These are phyloP conservation scores for Lepus timidus DNA, from an alignment of 2,113 vertebrate genomes.

Conservation along the genomic window DNA sequence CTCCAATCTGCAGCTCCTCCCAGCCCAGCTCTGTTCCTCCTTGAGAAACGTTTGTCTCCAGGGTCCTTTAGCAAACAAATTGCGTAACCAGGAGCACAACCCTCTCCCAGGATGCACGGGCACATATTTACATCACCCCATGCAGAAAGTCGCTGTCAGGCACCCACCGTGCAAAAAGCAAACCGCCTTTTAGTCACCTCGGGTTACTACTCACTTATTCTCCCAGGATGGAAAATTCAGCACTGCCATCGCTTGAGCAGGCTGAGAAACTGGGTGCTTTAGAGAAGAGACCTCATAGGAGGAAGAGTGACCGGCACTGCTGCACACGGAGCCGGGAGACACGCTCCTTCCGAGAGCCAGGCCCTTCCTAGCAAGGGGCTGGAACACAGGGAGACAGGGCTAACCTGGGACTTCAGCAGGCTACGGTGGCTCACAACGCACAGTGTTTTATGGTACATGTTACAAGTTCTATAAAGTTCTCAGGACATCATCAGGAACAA, in stretches of 20 bases:
- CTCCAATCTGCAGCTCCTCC: not conserved
- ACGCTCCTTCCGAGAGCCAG: not conserved
- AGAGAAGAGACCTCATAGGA: not conserved
- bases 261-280: not conserved
- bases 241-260: not conserved
- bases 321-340: not conserved
- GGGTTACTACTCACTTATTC: not conserved
- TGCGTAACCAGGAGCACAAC: not conserved
- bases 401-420: not conserved
- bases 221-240: not conserved
- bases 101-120: not conserved
- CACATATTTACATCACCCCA: not conserved
- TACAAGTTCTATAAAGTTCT: not conserved
- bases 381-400: not conserved
- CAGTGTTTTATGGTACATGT: fast-evolving
- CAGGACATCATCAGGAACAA: not conserved
- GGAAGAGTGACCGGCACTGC: not conserved
- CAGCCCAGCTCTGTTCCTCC: not conserved
- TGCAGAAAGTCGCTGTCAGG: not conserved
- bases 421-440: not conserved
- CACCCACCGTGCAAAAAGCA: not conserved
- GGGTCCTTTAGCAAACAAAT: not conserved
- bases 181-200: not conserved
- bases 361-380: not conserved
- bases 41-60: not conserved